Evolutionary conservation across 2,888 invertebrate species (phyloP).

Genomic region (Epirrhoe tristata): DNA sequence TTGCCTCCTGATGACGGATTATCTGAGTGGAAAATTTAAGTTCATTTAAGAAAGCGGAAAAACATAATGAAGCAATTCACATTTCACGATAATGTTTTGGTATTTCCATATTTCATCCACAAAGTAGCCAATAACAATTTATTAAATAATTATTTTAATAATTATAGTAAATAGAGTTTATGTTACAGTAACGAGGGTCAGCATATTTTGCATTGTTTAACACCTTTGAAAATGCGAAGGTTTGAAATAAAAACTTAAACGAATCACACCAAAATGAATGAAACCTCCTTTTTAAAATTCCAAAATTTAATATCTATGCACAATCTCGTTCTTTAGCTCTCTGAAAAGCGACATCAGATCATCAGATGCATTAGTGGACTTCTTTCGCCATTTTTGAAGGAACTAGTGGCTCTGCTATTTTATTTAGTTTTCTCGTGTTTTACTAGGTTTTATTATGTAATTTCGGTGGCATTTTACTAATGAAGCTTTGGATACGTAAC

Average conservation of each 20-base stretch:
- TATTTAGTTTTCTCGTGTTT: no score
- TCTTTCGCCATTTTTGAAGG: no score
- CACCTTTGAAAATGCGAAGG: slow-evolving; percentile 68
- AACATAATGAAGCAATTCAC: slow-evolving; percentile 38
- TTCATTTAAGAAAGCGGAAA: neutral
- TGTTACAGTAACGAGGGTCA: slow-evolving; percentile 52
- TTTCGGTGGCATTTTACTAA: no score
- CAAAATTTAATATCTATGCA: no score
- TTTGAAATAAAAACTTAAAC: slow-evolving; percentile 48
- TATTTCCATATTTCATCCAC: slow-evolving; percentile 37
- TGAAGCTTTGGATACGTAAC: no score
- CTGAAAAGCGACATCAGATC: no score
- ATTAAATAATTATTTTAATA: slow-evolving; percentile 49
- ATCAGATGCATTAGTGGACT: no score
- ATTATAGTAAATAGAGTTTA: slow-evolving; percentile 51
- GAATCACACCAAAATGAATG: slow-evolving; percentile 52
- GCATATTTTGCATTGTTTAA: slow-evolving; percentile 64
- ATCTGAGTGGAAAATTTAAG: neutral
- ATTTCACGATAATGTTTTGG: slow-evolving; percentile 23
- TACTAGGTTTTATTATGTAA: no score
- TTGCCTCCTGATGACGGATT: no score
- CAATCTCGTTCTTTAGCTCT: no score
- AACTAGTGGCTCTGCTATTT: no score
- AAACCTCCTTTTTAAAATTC: neutral
- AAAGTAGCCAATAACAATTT: slow-evolving; percentile 27